Conservation (phyloP, 2,888 invertebrate genomes). For the Tetanocera ferruginea region DNA sequence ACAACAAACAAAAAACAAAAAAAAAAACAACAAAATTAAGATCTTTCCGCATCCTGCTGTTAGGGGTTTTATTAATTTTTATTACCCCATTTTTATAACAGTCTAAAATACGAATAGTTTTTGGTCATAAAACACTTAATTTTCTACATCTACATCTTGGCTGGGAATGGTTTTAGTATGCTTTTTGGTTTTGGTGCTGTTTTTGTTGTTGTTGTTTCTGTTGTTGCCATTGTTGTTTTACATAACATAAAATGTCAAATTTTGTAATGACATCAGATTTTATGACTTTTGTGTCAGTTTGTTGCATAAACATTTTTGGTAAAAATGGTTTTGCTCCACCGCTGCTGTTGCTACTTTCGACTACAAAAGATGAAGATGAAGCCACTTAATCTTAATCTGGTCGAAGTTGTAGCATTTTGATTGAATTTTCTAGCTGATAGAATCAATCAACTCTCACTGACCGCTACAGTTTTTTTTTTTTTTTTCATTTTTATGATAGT, state of each 20-base stretch:
- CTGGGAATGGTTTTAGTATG: no score
- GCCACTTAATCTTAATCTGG: no score
- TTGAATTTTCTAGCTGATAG: neutral
- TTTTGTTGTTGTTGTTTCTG: neutral
- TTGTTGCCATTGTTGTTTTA: neutral
- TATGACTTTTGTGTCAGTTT: neutral
- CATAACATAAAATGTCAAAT: neutral
- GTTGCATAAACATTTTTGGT: neutral
- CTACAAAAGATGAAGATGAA: no score
- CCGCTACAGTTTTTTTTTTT: neutral
- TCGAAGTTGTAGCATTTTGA: no score
- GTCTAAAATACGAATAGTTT: slow-evolving; percentile 18
- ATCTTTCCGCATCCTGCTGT: no score
- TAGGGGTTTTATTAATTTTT: slow-evolving; percentile 31
- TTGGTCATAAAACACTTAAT: slow-evolving; percentile 24
- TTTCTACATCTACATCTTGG: neutral
- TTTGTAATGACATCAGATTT: neutral
- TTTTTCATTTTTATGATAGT: no score
- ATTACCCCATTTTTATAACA: slow-evolving; percentile 25
- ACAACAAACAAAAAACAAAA: no score
- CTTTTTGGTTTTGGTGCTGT: neutral
- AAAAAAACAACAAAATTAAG: no score
- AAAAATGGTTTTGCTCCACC: neutral
- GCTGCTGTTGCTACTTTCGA: no score
- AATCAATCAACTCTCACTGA: slow-evolving; percentile 12